Evolutionary conservation across 2,797 vertebrate species (phyloP).

Genomic region (Arrhamphus sclerolepis): DNA sequence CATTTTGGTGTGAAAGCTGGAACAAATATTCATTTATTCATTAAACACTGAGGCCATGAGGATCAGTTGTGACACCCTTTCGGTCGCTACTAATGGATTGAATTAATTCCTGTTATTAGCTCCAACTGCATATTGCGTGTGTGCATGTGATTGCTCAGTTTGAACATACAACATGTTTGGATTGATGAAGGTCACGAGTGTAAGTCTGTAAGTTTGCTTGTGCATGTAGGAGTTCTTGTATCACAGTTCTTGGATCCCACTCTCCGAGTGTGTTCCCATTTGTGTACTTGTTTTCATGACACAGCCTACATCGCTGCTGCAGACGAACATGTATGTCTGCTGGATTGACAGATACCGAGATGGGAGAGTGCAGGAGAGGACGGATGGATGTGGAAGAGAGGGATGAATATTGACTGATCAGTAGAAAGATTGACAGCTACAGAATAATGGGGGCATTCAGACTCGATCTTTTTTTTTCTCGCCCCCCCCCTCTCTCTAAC

Average conservation of each 20-base stretch:
- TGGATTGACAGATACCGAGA: constrained; percentile 76
- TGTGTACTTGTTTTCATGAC: constrained; percentile 62
- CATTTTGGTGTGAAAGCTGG: constrained; percentile 63
- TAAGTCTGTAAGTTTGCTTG: constrained; percentile 43
- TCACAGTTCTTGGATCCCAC: not conserved
- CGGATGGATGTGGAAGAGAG: constrained; percentile 66
- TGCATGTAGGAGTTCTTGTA: constrained; percentile 38
- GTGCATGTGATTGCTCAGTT: not conserved
- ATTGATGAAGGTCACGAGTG: constrained; percentile 21
- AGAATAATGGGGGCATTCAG: constrained; percentile 75
- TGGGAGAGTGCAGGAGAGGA: constrained; percentile 77
- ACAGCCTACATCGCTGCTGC: constrained; percentile 64
- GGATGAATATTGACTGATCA: constrained; percentile 80
- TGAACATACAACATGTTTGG: constrained; percentile 1
- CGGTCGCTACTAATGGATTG: constrained; percentile 77
- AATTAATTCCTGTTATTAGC: constrained; percentile 81
- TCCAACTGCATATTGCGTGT: constrained; percentile 32
- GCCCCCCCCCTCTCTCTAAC: constrained; percentile 51
- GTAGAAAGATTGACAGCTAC: constrained; percentile 74
- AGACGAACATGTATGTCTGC: constrained; percentile 59
- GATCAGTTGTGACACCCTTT: constrained; percentile 77
- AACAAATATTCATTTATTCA: constrained; percentile 88
- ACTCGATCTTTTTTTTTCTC: constrained; percentile 17
- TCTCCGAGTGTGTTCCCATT: constrained; percentile 24
- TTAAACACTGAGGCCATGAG: constrained; percentile 76